Evolutionary conservation across 2,888 invertebrate species (phyloP).

Genomic region (Buathra laborator): DNA sequence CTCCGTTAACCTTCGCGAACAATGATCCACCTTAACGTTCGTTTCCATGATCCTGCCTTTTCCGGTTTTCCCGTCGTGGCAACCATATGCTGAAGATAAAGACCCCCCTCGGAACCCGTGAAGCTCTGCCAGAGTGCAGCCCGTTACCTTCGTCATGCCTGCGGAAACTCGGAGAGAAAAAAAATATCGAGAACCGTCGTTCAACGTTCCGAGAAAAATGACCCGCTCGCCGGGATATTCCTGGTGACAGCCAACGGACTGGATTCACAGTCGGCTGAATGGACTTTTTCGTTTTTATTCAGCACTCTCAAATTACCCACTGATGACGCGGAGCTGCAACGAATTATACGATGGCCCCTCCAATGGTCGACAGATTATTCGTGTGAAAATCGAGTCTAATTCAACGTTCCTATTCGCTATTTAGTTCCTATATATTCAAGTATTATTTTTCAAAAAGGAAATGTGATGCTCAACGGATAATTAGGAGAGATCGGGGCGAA

Average conservation of each 20-base stretch:
- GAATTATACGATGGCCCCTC: neutral
- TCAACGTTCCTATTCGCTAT: neutral
- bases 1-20: slow-evolving; percentile 57
- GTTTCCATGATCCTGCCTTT: slow-evolving; percentile 54
- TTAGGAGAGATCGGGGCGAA: no score
- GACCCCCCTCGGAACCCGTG: slow-evolving; percentile 46
- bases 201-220: slow-evolving; percentile 38
- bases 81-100: slow-evolving; percentile 55
- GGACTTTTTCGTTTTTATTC: slow-evolving; percentile 30
- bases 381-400: neutral
- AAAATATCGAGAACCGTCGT: slow-evolving; percentile 40
- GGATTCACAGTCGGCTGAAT: slow-evolving; percentile 23
- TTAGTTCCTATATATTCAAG: no score
- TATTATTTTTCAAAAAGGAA: no score
- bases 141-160: slow-evolving; percentile 20
- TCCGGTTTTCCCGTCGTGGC: slow-evolving; percentile 66
- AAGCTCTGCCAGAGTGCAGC: slow-evolving; percentile 40
- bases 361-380: neutral
- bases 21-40: slow-evolving; percentile 62
- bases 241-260: slow-evolving; percentile 22
- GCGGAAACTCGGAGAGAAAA: slow-evolving; percentile 26
- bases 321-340: neutral
- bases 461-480: no score
- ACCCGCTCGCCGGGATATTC: slow-evolving; percentile 31
- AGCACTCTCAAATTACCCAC: neutral